Conservation (phyloP, 2,113 vertebrate species). For the Calyptomena viridis region DNA sequence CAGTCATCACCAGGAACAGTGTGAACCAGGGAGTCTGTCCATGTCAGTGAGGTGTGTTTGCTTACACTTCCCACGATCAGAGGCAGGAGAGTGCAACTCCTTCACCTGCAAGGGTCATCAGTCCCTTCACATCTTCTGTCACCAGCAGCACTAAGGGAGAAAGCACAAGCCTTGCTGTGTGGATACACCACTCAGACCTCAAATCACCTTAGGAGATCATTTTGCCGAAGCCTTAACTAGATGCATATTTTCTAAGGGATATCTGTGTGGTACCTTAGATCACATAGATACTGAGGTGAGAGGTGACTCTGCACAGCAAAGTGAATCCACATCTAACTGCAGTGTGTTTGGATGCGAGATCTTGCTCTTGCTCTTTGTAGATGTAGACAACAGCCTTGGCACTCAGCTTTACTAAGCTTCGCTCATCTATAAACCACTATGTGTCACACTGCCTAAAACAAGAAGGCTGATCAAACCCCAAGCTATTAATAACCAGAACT, state of each 20-base stretch:
- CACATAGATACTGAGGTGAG: background rate
- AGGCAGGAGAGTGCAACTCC: background rate
- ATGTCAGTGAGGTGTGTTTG: background rate
- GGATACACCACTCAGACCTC: background rate
- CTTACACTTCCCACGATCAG: background rate
- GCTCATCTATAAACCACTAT: background rate
- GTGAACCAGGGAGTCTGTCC: background rate
- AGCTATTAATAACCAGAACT: background rate
- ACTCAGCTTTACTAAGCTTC: background rate
- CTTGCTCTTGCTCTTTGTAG: background rate
- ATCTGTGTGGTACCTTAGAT: background rate
- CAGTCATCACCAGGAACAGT: background rate
- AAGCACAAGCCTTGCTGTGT: fast-evolving
- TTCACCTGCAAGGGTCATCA: background rate
- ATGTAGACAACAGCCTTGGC: background rate
- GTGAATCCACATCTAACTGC: background rate
- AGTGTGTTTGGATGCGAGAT: background rate
- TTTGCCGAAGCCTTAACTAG: background rate
- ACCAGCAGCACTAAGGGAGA: background rate
- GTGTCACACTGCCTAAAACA: background rate
- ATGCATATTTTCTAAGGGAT: background rate
- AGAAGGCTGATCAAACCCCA: background rate
- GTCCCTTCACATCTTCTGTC: background rate
- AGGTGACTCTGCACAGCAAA: background rate
- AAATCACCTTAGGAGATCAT: background rate